Evolutionary conservation across 2,113 vertebrate species (phyloP), one percentile per base, ranked within the genome.

Genomic region (Campylomormyrus numenius): DNA sequence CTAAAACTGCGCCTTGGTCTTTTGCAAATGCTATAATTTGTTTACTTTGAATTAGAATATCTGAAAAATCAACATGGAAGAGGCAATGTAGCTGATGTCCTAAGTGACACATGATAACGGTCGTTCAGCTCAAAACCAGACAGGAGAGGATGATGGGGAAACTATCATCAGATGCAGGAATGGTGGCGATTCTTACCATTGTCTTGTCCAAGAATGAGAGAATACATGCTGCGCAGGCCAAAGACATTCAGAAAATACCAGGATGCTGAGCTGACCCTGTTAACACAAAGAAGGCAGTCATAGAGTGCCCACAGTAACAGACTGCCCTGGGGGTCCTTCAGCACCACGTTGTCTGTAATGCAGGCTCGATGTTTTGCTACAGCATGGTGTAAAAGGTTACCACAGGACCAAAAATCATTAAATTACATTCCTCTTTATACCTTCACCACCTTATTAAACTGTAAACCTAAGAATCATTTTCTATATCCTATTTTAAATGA

Each of bases 191-290:
- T 49, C 53, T 93, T 97, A 99, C 98, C 98, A 91, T 99, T 99
- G 92, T 99, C 98, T 94, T 99, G 98, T 92, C 98, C 98, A 89
- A 99, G 95, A 92, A 99, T 99, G 91, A 99, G 95, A 0, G 98
- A 99, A 91, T 99, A 99, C 97, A 99, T 99, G 96, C 98, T 99
- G 93, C 98, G 95, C 90, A 99, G 97, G 93, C 98, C 98, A 97
- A 99, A 99, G 15, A 99, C 98, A 91, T 99, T 99, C 91, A 99
- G 96, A 93, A 99, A 99, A 94, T 99, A 99, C 98, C 98, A 99
- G 21, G 98, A 99, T 49, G 98, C 98, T 90, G 98, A 99, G 94
- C 98, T 99, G 91, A 99, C 98, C 98, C 98, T 99, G 92, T 88
- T 46, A 48, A 91, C 52, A 74, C 49, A 92, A 53, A 24, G 10